Percentiles rank a stretch among this genome's conserved stretches.
phyloP scores from a whole-genome alignment of 2,113 vertebrate species.

The Tetrao urogallus region DNA sequence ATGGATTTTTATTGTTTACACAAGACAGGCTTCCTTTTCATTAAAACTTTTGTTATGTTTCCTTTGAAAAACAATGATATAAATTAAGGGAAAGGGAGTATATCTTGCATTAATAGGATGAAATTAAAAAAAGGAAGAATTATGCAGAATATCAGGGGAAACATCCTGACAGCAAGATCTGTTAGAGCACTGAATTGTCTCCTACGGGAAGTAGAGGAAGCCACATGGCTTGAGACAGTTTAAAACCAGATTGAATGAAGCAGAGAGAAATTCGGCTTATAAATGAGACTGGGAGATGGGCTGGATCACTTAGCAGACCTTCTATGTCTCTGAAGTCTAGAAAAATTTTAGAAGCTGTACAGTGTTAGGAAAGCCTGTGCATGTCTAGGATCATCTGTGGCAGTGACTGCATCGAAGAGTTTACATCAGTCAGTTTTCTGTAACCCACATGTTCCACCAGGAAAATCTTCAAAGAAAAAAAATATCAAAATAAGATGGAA shows the following conservation, averaged over 20 bases:
- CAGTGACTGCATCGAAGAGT: background rate
- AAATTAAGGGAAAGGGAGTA: slow-evolving; percentile 55
- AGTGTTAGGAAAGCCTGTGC: background rate
- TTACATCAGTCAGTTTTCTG: background rate
- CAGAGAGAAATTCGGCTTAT: background rate
- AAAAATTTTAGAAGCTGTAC: background rate
- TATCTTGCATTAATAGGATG: background rate
- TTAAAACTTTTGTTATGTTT: slow-evolving; percentile 33
- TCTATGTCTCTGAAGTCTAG: background rate
- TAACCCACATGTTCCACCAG: background rate
- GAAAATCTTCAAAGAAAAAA: background rate
- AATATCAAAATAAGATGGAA: background rate
- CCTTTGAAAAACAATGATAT: slow-evolving; percentile 52
- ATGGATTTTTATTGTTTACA: slow-evolving; percentile 18
- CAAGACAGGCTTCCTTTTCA: slow-evolving; percentile 18
- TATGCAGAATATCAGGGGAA: slow-evolving; percentile 7
- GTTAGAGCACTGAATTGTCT: background rate
- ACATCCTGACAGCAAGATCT: slow-evolving; percentile 8
- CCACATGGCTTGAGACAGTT: background rate
- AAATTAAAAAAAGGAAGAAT: slow-evolving; percentile 33
- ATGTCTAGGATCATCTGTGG: background rate
- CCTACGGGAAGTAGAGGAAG: slow-evolving; percentile 28
- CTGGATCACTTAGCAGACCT: background rate
- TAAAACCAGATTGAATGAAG: background rate
- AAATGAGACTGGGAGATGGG: background rate